Conservation (phyloP, 2,888 invertebrate species). For the Plebejus argus region DNA sequence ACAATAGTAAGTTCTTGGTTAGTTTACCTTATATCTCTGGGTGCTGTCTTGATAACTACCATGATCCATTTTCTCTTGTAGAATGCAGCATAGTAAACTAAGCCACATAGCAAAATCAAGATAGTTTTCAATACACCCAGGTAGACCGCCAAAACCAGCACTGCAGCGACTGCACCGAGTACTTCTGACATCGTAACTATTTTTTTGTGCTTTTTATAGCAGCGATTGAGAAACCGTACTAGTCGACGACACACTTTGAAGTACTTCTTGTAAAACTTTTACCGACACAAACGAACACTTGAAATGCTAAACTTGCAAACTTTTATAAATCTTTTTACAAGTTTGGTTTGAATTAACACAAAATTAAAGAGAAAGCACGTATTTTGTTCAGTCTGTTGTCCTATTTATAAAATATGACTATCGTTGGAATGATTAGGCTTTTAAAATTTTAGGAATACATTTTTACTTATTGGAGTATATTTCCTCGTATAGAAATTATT, state of each 20-base stretch:
- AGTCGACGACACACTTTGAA: conserved; percentile 10
- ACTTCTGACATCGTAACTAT: conserved; percentile 63
- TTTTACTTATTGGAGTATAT: not conserved
- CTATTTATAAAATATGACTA: not conserved
- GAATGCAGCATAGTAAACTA: conserved; percentile 83
- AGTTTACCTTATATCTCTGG: conserved; percentile 86
- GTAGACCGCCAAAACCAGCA: conserved; percentile 70
- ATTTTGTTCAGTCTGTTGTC: conserved; percentile 3
- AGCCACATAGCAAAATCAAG: conserved; percentile 81
- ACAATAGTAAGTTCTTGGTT: conserved; percentile 16
- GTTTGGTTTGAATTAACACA: not conserved
- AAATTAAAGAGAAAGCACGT: conserved; percentile 14
- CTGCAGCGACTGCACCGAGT: conserved; percentile 65
- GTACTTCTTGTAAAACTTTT: not conserved
- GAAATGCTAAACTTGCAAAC: not conserved
- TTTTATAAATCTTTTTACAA: not conserved
- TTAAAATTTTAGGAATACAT: not conserved
- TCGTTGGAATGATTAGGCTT: no score
- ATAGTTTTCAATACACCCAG: conserved; percentile 84
- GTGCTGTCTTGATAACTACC: conserved; percentile 86
- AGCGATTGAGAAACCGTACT: conserved; percentile 50
- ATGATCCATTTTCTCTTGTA: conserved; percentile 89
- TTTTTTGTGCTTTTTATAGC: conserved; percentile 74
- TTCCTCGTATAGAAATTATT: not conserved
- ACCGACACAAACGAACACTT: not conserved